Conservation (phyloP, 2,797 vertebrate genomes). For the Helarctos malayanus region DNA sequence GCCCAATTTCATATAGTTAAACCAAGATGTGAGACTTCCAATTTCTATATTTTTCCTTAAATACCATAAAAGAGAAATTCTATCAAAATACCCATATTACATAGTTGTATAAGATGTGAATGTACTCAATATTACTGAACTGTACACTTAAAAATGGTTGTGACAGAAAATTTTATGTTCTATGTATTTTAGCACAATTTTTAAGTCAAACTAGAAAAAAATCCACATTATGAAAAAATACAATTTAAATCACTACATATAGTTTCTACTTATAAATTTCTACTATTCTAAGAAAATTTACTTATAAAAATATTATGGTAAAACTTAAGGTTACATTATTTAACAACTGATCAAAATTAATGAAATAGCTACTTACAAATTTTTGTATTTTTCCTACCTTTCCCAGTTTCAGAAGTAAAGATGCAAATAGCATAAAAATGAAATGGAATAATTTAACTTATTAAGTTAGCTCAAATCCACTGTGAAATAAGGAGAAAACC, state of each 20-base stretch:
- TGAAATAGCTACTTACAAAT: background rate
- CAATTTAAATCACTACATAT: background rate
- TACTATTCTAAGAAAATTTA: slow-evolving; percentile 18
- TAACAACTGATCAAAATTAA: slow-evolving; percentile 28
- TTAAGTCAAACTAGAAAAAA: background rate
- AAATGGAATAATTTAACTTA: slow-evolving; percentile 1
- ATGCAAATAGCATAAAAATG: background rate
- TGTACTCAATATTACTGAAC: background rate
- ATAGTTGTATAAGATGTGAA: background rate
- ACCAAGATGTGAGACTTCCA: background rate
- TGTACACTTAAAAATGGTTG: background rate
- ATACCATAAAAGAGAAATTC: background rate
- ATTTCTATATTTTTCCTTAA: background rate
- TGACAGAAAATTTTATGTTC: background rate
- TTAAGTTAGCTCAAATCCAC: background rate
- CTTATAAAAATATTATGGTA: background rate
- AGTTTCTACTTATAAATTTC: background rate
- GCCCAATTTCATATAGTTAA: background rate
- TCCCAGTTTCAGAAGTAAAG: slow-evolving; percentile 27
- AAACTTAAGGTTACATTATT: background rate
- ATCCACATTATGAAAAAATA: slow-evolving; percentile 21
- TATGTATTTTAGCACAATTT: background rate
- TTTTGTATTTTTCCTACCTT: background rate
- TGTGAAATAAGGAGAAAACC: background rate
- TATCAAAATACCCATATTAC: background rate